phyloP scores from a whole-genome alignment of 2,888 invertebrate genomes.

The Thysanoteuthis rhombus region DNA sequence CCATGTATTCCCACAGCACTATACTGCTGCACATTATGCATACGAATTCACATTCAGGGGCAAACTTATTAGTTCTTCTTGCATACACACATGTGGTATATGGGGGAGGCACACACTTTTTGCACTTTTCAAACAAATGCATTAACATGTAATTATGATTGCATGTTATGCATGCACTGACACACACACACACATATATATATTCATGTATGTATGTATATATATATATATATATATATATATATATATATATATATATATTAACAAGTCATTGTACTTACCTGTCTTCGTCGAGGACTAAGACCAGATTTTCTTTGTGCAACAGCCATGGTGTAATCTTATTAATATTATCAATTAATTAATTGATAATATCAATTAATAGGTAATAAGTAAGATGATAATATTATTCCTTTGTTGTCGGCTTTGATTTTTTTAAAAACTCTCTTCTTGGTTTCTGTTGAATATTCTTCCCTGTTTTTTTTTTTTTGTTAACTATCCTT shows the following conservation, averaged over 20 bases:
- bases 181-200: no score
- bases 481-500: neutral
- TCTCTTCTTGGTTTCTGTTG: neutral
- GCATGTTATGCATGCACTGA: neutral
- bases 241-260: no score
- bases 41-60: neutral
- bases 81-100: neutral
- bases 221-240: no score
- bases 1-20: no score
- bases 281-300: neutral
- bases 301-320: neutral
- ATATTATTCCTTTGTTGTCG: neutral
- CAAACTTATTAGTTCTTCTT: neutral
- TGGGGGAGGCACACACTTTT: neutral
- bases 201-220: no score
- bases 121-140: neutral
- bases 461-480: neutral
- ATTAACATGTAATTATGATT: neutral
- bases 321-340: neutral
- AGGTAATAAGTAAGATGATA: neutral
- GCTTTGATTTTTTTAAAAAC: neutral
- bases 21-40: no score
- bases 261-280: neutral
- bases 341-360: neutral
- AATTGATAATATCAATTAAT: neutral